Evolutionary conservation across 2,797 vertebrate species (phyloP).

Genomic region (Takifugu ocellatus): DNA sequence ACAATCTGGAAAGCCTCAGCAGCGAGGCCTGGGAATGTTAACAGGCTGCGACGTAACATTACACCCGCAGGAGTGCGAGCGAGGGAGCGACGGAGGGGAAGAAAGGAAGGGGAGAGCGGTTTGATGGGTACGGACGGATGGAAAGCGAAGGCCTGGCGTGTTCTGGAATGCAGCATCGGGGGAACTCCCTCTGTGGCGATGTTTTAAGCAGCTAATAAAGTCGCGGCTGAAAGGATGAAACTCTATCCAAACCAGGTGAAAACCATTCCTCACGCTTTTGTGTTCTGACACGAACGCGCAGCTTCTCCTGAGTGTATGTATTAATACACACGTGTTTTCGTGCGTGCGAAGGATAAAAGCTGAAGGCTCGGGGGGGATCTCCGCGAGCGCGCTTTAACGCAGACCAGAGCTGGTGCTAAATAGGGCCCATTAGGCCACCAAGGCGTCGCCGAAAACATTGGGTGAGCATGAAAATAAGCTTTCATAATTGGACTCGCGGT

Average conservation of each 20-base stretch:
- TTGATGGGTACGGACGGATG: conserved; percentile 29
- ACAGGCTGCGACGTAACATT: conserved; percentile 54
- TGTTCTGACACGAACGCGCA: conserved; percentile 29
- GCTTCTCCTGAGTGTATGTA: conserved; percentile 11
- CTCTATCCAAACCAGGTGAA: conserved; percentile 68
- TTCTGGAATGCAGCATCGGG: conserved; percentile 48
- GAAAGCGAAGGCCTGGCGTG: conserved; percentile 37
- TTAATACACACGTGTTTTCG: conserved; percentile 18
- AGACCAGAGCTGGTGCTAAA: conserved; percentile 37
- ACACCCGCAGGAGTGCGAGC: conserved; percentile 49
- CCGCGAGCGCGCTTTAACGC: conserved; percentile 24
- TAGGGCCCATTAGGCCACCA: conserved; percentile 39
- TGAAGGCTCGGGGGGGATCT: background rate
- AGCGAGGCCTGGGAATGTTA: conserved; percentile 49
- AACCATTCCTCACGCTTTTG: conserved; percentile 59
- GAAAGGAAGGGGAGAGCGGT: conserved; percentile 3
- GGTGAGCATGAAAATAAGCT: conserved; percentile 28
- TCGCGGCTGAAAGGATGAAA: conserved; percentile 60
- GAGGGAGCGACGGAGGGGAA: conserved; percentile 13
- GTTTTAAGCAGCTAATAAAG: conserved; percentile 67
- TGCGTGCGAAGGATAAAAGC: conserved; percentile 29
- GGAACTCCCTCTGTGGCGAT: conserved; percentile 48
- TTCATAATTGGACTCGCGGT: conserved; percentile 26
- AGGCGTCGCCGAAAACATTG: conserved; percentile 8
- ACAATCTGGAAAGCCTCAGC: conserved; percentile 68